These are phyloP conservation scores for Ferrisia virgata DNA, from an alignment of 2,888 invertebrate species.

Conservation along the genomic window DNA sequence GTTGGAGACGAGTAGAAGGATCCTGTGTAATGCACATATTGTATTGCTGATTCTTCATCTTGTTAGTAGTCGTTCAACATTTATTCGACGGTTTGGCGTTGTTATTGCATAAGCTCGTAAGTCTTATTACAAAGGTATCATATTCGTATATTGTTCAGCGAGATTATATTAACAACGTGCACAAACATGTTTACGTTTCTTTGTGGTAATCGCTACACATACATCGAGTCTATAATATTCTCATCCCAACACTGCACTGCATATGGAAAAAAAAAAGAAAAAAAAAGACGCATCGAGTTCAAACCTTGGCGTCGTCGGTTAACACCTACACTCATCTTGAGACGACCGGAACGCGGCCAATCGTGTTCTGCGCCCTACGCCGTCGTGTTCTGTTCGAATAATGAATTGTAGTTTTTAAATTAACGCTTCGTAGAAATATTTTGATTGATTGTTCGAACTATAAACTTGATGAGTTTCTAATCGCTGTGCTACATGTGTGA, in stretches of 20 bases:
- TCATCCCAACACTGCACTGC: background rate
- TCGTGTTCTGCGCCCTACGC: background rate
- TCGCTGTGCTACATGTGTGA: background rate
- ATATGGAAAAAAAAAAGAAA: background rate
- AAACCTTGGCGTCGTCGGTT: background rate
- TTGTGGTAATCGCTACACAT: background rate
- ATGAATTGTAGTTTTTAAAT: slow-evolving; percentile 14
- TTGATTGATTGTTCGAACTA: background rate
- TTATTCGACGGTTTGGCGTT: background rate
- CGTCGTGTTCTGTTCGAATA: background rate
- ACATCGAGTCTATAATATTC: background rate
- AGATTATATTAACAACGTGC: slow-evolving; percentile 3
- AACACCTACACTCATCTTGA: background rate
- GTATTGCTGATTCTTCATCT: background rate
- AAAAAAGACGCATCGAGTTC: background rate
- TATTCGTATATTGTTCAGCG: background rate
- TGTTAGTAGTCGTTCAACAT: too few relatives aligned
- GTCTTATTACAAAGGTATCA: background rate
- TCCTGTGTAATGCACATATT: background rate
- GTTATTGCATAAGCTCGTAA: background rate
- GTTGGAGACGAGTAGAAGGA: background rate
- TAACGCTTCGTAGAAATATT: slow-evolving; percentile 13
- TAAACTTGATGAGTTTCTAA: background rate
- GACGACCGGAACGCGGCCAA: background rate
- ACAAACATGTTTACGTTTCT: slow-evolving; percentile 5